A percentile compares a stretch with the other conserved stretches of the same genome.
These are phyloP conservation scores for Nebria ingens DNA, from an alignment of 1,140 invertebrate genomes.

Conservation along the genomic window DNA sequence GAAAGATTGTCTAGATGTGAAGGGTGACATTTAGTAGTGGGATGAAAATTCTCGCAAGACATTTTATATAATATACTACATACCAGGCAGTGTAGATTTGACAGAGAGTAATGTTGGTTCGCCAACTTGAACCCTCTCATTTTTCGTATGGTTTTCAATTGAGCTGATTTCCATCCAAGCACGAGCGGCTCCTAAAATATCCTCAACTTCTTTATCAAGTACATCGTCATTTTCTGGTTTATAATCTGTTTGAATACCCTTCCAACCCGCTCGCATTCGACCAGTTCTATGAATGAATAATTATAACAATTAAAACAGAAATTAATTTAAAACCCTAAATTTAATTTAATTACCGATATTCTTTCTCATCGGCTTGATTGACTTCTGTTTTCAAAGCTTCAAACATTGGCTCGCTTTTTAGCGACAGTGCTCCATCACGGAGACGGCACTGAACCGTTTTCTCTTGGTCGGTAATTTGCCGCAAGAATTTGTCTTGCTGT, in stretches of 20 bases:
- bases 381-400: slow-evolving; percentile 22
- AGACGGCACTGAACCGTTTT: slow-evolving; percentile 43
- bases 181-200: slow-evolving; percentile 37
- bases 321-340: neutral
- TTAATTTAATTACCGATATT: slow-evolving; percentile 11
- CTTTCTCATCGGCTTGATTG: slow-evolving; percentile 8
- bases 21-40: too few species aligned
- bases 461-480: slow-evolving; percentile 57
- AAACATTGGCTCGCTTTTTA: slow-evolving; percentile 25
- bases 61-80: slow-evolving; percentile 15
- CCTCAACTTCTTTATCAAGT: slow-evolving; percentile 16
- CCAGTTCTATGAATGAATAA: slow-evolving; percentile 24
- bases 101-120: slow-evolving; percentile 55
- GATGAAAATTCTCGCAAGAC: neutral
- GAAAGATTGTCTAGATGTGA: too few species aligned
- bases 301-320: neutral
- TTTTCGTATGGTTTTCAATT: slow-evolving; percentile 34
- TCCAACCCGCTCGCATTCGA: slow-evolving; percentile 18
- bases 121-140: slow-evolving; percentile 52
- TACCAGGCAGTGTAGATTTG: slow-evolving; percentile 55
- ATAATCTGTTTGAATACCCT: neutral
- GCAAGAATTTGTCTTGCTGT: slow-evolving; percentile 57
- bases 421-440: slow-evolving; percentile 23
- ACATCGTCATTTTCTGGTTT: neutral
- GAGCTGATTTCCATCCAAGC: slow-evolving; percentile 61